Evolutionary conservation across 2,888 invertebrate genomes (phyloP), one percentile per base, ranked within the genome.

Genomic region (Mimas tiliae): DNA sequence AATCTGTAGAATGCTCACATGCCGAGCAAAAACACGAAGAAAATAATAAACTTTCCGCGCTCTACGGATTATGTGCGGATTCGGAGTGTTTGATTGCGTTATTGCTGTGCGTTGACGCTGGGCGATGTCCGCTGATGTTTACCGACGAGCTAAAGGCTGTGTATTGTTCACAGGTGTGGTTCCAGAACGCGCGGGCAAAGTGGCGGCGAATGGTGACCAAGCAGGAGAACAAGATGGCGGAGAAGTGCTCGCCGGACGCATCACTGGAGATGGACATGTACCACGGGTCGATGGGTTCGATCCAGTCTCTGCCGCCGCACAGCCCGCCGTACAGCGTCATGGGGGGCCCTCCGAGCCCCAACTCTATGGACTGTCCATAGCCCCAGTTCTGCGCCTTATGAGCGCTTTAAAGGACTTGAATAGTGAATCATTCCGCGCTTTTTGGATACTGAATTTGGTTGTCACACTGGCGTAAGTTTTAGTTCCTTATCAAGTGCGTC

Each of bases 161-260:
- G 74, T 85, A 85, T 90, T 94, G 91, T 90, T 94, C 94, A 51
- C 95, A 98, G 98, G 98, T 98, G 67, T 98, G 98, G 98, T 98
- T 98, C 93, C 98, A 98, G 93, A 98, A 98, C 87, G 98, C 98
- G 38, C 94, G 98, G 50, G 98, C 98, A 74, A 98, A 98, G 94
- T 98, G 97, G 96, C 95, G 98, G 80, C 95, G 98, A 74, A 97
- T 97, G 95, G 96, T 97, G 89, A 94, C 96, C 77, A 96, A 97
- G 83, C 96, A 97, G 82, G 97, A 97, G 84, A 96, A 96, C 86
- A 96, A 96, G 81, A 89, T 94, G 89, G 94, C 95, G 73, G 96
- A 96, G 81, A 96, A 96, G 81, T 96, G 96, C 82, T 95, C 95
- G 19, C 95, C 95, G 74, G 94, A 94, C 75, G 94, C 94, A 0